Conservation (phyloP, 2,797 vertebrate genomes). For the Enteromius fasciolatus region DNA sequence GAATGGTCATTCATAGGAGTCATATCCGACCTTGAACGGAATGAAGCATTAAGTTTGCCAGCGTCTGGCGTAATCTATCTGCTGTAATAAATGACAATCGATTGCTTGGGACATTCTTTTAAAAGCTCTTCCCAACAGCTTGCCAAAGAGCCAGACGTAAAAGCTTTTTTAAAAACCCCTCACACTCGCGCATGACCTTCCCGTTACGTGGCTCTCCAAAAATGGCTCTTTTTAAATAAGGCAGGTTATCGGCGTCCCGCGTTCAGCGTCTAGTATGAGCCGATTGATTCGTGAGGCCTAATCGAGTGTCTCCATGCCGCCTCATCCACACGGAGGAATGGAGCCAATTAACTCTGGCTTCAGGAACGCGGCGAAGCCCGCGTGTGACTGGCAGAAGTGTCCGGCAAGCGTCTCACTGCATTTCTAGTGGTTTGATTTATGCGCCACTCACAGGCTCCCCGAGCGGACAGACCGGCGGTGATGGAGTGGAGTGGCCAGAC, state of each 20-base stretch:
- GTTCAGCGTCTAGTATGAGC: background rate
- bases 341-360: constrained; percentile 55
- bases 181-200: background rate
- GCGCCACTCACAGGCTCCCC: constrained; percentile 1
- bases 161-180: constrained; percentile 23
- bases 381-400: constrained; percentile 24
- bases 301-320: constrained; percentile 45
- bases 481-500: constrained; percentile 32
- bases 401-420: constrained; percentile 46
- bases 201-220: background rate
- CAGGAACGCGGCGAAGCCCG: constrained; percentile 4
- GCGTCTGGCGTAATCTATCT: background rate
- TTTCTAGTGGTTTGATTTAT: constrained; percentile 61
- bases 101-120: constrained; percentile 9
- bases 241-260: constrained; percentile 1
- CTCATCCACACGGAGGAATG: constrained; percentile 36
- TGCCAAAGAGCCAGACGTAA: background rate
- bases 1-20: background rate
- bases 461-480: constrained; percentile 28
- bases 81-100: constrained; percentile 19
- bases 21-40: background rate
- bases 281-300: constrained; percentile 48
- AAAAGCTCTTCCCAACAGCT: constrained; percentile 6
- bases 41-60: background rate
- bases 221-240: constrained; percentile 1